Evolutionary conservation across 1,140 invertebrate species (phyloP), one percentile per base, ranked within the genome.

Genomic region (Bombus cullumanus): DNA sequence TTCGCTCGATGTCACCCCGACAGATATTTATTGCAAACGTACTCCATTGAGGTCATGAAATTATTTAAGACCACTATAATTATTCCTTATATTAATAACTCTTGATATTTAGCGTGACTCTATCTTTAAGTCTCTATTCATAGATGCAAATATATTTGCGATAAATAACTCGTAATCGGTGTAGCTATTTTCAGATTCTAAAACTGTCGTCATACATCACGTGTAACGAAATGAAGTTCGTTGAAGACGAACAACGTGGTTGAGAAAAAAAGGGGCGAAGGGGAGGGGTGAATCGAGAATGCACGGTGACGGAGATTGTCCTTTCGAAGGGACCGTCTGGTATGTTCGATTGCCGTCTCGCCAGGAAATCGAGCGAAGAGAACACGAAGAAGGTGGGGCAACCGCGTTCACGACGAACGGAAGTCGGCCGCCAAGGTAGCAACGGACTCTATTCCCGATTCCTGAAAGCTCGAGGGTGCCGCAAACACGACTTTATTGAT

Each of bases 401-500:
- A 73, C 83, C 88, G 76, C 82, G 83, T 77, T 66, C 84, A 69
- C 62, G 87, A 86, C 68, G 83, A 83, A 72, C 79, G 85, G 81
- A 89, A 87, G 88, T 87, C 85, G 85, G 89, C 87, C 88, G 88
- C 73, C 72, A 86, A 89, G 91, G 79, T 91, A 93, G 90, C 88
- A 91, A 91, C 92, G 90, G 87, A 86, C 86, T 89, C 87, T 92
- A 91, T 93, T 91, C 81, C 85, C 85, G 92, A 91, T 91, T 90
- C 86, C 80, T 79, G 83, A 87, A 81, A 88, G 86, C 91, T 86
- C 86, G 89, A 89, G 90, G 78, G 83, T 83, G 88, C 82, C 66
- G 81, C 84, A 87, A 77, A 76, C 86, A 90, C 90, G 87, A 86
- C 85, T 88, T 88, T 94, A 94, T 94, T 92, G 93, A 94, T 94